Evolutionary conservation across 1,140 invertebrate species (phyloP), one percentile per base, ranked within the genome.

Genomic region (Pteromalus puparum): DNA sequence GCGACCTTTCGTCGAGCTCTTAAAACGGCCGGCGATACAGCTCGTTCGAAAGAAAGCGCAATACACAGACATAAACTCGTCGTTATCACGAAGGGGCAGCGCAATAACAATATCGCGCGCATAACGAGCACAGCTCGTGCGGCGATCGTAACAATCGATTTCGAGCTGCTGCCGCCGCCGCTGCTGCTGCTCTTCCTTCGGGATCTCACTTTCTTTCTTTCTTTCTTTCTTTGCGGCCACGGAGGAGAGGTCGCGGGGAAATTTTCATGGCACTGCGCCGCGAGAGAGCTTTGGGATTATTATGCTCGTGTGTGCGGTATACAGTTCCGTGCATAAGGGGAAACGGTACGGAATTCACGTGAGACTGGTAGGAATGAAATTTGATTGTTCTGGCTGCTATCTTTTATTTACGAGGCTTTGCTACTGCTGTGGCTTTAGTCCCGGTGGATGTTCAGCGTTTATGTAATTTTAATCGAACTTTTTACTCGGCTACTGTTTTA

Each of bases 141-240:
- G 46, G n/a, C 53, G 72, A 82, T 82, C 81, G 72, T 82, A 82
- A 65, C 73, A 65, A 75, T 82, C 81, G 81, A 81, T 81, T 81
- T 38, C 68, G 79, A n/a, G 48, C 10, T 42, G 13, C 72, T 74
- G 5, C 10, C 21, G 67, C 13, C 3, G 10, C n/a, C 2, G 6
- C n/a, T 53, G 48, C 48, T 53, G 48, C 48, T 15, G 48, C 18
- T 65, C 38, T 68, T 46, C n/a, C 67, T 26, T 46, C 28, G 30
- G 9, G 61, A 30, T 24, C n/a, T 34, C 61, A 61, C 18, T 42
- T 79, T 38, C 28, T 42, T 77, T 61, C 74, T 34, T 61, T 34
- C n/a, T n/a, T n/a, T n/a, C 46, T 67, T 30, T 7, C 61, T 42
- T 24, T 21, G 68, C 68, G 26, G 21, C 61, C n/a, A 7, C 61